Conservation (phyloP, 1,140 invertebrate species). For the Microplitis mediator region DNA sequence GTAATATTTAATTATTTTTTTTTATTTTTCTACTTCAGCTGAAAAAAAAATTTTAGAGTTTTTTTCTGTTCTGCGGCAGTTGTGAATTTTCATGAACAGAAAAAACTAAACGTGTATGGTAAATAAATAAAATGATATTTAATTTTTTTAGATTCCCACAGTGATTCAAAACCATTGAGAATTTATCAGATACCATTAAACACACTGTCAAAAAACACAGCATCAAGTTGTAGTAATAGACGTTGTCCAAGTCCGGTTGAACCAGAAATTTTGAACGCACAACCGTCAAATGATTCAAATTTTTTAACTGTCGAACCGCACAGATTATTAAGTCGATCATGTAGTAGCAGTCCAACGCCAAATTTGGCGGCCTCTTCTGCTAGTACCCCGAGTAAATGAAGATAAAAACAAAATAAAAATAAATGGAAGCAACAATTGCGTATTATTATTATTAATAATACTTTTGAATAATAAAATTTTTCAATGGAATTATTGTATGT, state of each 20-base stretch:
- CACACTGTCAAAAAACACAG: conserved; percentile 48
- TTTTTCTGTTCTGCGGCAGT: no score
- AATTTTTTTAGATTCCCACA: conserved; percentile 36
- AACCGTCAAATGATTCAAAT: conserved; percentile 39
- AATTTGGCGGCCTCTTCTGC: conserved; percentile 37
- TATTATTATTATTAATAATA: conserved; percentile 1
- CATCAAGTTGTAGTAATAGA: conserved; percentile 41
- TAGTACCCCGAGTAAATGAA: conserved; percentile 40
- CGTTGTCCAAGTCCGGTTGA: conserved; percentile 46
- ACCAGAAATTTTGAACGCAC: conserved; percentile 41
- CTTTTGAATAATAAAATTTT: no score
- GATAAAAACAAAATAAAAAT: background rate
- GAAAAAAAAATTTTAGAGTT: no score
- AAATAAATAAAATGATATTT: background rate
- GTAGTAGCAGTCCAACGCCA: conserved; percentile 62
- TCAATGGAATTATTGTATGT: no score
- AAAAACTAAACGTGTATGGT: no score
- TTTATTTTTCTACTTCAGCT: no score
- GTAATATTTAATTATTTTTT: no score
- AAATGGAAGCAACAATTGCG: background rate
- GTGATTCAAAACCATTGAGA: conserved; percentile 60
- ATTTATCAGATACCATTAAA: conserved; percentile 64
- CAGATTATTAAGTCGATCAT: conserved; percentile 58
- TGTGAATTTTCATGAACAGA: no score
- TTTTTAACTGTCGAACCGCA: conserved; percentile 51